Evolutionary conservation across 2,113 vertebrate species (phyloP).

Genomic region (Taurulus bubalis): DNA sequence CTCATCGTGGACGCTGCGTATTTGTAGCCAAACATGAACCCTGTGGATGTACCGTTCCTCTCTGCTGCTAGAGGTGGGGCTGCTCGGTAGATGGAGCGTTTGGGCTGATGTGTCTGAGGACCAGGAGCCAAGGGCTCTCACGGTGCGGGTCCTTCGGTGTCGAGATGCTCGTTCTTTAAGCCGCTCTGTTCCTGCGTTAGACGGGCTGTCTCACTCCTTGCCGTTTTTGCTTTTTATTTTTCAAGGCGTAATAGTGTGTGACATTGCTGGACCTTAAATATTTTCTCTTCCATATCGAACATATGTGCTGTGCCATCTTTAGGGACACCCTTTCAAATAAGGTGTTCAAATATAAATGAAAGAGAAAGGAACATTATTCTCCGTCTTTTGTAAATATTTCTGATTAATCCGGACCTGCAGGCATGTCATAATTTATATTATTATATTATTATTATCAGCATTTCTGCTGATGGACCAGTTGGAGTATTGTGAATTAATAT

Average conservation of each 20-base stretch:
- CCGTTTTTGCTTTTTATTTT: neutral
- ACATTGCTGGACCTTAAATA: neutral
- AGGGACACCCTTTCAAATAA: neutral
- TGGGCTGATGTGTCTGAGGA: neutral
- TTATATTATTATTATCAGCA: neutral
- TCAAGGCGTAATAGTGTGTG: neutral
- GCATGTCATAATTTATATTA: neutral
- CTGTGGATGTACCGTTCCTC: neutral
- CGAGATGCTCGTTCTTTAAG: neutral
- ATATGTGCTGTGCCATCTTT: neutral
- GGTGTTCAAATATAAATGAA: neutral
- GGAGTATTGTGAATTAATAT: too few relatives aligned
- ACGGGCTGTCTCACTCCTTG: neutral
- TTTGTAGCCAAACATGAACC: constrained; percentile 5
- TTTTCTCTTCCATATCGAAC: neutral
- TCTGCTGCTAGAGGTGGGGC: too few relatives aligned
- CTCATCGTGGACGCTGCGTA: neutral
- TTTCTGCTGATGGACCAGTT: too few relatives aligned
- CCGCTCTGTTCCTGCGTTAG: constrained; percentile 3
- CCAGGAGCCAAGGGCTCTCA: too few relatives aligned
- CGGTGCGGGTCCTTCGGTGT: too few relatives aligned
- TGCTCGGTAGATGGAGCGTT: constrained; percentile 19
- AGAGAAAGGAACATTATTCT: neutral
- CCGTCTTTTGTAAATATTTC: neutral
- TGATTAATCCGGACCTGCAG: neutral